Conservation (phyloP, 2,888 invertebrate genomes). For the Parnassius glacialis region DNA sequence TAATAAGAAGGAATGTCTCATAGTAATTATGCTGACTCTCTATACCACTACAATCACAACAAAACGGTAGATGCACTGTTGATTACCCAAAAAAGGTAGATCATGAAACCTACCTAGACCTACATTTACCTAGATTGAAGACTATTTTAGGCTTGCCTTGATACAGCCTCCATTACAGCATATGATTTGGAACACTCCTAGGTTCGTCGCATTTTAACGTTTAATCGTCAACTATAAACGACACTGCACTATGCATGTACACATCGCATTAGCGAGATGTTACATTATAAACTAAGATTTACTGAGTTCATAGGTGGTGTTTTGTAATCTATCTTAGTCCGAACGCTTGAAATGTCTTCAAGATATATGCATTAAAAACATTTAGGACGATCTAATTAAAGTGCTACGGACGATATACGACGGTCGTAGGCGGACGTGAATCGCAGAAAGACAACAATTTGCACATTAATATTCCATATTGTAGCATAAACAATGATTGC, state of each 20-base stretch:
- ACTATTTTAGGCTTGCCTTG: too few species aligned
- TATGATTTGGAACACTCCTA: too few species aligned
- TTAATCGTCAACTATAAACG: slow-evolving; percentile 21
- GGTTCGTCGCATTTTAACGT: too few species aligned
- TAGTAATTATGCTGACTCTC: too few species aligned
- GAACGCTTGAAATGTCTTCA: slow-evolving; percentile 23
- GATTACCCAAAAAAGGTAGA: too few species aligned
- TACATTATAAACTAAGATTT: slow-evolving; percentile 39
- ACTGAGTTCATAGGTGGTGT: slow-evolving; percentile 40
- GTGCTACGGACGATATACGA: slow-evolving; percentile 6
- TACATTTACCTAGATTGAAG: too few species aligned
- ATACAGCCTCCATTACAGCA: too few species aligned
- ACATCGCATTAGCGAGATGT: slow-evolving; percentile 40
- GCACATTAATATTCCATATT: slow-evolving; percentile 4
- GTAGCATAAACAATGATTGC: too few species aligned
- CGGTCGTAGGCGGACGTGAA: slow-evolving; percentile 15
- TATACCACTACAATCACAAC: too few species aligned
- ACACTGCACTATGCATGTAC: slow-evolving; percentile 25
- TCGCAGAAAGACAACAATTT: background rate
- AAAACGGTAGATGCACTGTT: too few species aligned
- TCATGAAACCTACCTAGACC: too few species aligned
- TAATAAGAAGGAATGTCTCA: too few species aligned
- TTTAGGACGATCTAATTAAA: slow-evolving; percentile 24
- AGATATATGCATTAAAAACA: slow-evolving; percentile 27
- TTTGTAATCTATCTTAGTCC: slow-evolving; percentile 32